Evolutionary conservation across 1,140 invertebrate genomes (phyloP).

Genomic region (Procambarus clarkii): DNA sequence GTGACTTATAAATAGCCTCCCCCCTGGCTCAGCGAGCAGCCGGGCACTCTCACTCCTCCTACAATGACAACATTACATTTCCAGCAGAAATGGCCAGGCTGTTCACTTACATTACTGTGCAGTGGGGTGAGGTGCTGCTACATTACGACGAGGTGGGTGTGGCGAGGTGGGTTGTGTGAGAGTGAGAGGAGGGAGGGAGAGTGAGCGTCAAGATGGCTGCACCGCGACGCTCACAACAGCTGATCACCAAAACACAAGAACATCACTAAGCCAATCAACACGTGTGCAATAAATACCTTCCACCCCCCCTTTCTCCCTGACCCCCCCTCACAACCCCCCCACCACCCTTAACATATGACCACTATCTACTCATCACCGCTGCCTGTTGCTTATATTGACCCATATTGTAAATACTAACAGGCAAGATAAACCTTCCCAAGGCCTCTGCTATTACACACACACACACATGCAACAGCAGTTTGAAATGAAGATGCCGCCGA

Average conservation of each 20-base stretch:
- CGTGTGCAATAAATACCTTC: constrained; percentile 35
- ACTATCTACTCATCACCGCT: too few species aligned
- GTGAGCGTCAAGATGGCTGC: constrained; percentile 47
- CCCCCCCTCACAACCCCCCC: too few species aligned
- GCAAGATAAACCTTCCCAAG: too few species aligned
- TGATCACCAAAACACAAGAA: constrained; percentile 51
- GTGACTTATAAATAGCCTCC: constrained; percentile 55
- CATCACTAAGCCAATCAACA: constrained; percentile 47
- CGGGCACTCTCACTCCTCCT: background rate
- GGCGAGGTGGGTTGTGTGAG: background rate
- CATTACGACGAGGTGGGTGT: background rate
- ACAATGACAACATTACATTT: constrained; percentile 3
- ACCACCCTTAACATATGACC: too few species aligned
- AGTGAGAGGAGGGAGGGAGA: constrained; percentile 21
- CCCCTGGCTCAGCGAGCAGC: background rate
- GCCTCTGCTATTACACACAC: too few species aligned
- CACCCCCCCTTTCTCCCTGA: too few species aligned
- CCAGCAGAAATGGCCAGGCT: too few species aligned
- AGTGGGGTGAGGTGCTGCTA: background rate
- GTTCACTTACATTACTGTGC: constrained; percentile 19
- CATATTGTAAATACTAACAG: too few species aligned
- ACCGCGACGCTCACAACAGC: constrained; percentile 32
- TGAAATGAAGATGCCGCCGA: too few species aligned
- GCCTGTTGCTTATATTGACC: too few species aligned
- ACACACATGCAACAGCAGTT: too few species aligned